These are phyloP conservation scores for Hippocampus barbouri DNA, from an alignment of 2,113 vertebrate genomes.

Conservation along the genomic window DNA sequence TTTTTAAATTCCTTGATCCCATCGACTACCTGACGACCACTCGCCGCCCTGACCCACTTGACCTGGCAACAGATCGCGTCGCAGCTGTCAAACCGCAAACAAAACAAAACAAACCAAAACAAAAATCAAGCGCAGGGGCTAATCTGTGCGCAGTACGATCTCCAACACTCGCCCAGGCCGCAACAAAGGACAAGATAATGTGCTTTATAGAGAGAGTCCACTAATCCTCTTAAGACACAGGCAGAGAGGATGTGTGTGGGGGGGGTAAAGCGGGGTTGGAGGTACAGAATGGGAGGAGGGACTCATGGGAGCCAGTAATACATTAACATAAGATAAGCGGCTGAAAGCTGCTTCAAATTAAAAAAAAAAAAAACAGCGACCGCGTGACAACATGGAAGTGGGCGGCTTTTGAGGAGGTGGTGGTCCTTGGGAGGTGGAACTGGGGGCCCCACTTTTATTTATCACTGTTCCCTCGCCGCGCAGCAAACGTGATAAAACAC, in stretches of 20 bases:
- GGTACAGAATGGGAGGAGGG: neutral
- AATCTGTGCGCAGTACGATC: conserved; percentile 50
- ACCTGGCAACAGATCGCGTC: conserved; percentile 24
- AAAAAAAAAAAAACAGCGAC: conserved; percentile 35
- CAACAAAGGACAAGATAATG: conserved; percentile 68
- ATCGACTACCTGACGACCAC: neutral
- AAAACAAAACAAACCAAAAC: conserved; percentile 11
- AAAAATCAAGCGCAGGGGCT: neutral
- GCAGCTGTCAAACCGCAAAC: conserved; percentile 18
- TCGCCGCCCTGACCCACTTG: neutral
- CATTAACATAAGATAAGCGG: conserved; percentile 58
- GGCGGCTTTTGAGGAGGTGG: conserved; percentile 6
- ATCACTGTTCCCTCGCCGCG: conserved; percentile 21
- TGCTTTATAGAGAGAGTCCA: conserved; percentile 62
- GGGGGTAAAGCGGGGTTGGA: neutral
- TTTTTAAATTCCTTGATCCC: too few relatives aligned
- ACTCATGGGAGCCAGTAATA: conserved; percentile 45
- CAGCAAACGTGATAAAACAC: neutral
- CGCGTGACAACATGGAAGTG: conserved; percentile 43
- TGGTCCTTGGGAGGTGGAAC: neutral
- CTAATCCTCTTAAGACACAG: conserved; percentile 68
- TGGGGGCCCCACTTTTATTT: conserved; percentile 21
- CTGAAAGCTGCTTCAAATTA: conserved; percentile 53
- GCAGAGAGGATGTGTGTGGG: conserved; percentile 36
- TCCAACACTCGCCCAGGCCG: conserved; percentile 51